phyloP scores from a whole-genome alignment of 2,888 invertebrate genomes.

The Sesia bembeciformis region DNA sequence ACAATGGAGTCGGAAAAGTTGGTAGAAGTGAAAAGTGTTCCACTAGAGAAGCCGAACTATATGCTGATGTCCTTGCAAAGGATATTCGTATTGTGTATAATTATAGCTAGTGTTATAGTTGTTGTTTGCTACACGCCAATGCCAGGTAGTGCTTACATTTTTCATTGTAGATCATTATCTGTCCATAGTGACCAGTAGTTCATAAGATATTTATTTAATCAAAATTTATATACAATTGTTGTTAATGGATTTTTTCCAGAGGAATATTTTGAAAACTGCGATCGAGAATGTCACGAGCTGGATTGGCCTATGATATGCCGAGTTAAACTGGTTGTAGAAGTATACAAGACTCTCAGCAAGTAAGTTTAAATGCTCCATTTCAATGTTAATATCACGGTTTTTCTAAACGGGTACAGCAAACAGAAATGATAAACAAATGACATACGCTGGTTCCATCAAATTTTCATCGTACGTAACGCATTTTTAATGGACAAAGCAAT shows the following conservation, averaged over 20 bases:
- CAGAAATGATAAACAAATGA: too few species aligned
- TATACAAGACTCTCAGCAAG: constrained; percentile 81
- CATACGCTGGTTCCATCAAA: too few species aligned
- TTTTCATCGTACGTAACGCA: too few species aligned
- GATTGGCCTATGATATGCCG: constrained; percentile 88
- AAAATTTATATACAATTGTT: not conserved
- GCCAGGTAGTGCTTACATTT: constrained; percentile 69
- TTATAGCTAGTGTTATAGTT: constrained; percentile 78
- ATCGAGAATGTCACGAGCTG: constrained; percentile 83
- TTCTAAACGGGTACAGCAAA: too few species aligned
- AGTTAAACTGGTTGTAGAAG: constrained; percentile 82
- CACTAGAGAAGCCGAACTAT: constrained; percentile 61
- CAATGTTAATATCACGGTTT: too few species aligned
- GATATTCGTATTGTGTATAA: constrained; percentile 77
- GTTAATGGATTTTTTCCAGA: constrained; percentile 66
- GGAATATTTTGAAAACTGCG: constrained; percentile 82
- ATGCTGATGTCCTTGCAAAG: constrained; percentile 77
- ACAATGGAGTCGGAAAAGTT: constrained; percentile 52
- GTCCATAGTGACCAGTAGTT: too few species aligned
- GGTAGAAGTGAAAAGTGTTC: constrained; percentile 23
- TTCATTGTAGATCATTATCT: too few species aligned
- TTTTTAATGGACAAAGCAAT: not conserved
- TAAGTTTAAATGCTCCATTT: constrained; percentile 36
- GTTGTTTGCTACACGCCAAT: constrained; percentile 82
- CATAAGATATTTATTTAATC: not conserved